Conservation (phyloP, 2,113 vertebrate genomes). For the Arvicanthis niloticus region DNA sequence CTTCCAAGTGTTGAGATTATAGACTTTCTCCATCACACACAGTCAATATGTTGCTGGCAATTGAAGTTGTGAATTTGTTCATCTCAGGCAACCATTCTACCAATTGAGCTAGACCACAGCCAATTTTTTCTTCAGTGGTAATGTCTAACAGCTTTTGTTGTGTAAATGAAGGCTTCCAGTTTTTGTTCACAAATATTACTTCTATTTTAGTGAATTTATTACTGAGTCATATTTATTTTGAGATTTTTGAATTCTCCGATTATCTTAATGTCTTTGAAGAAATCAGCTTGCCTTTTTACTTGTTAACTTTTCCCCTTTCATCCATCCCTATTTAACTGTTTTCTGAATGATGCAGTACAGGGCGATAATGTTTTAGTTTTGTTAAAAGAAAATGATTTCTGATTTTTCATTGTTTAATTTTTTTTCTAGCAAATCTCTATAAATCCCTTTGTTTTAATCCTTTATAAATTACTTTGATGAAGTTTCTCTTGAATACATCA, state of each 20-base stretch:
- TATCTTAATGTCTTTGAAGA: not conserved
- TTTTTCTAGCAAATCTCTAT: not conserved
- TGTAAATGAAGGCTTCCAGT: not conserved
- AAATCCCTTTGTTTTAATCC: slow-evolving; percentile 28
- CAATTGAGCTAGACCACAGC: not conserved
- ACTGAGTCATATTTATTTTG: not conserved
- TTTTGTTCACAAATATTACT: not conserved
- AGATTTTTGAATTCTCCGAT: not conserved
- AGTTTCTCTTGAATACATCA: not conserved
- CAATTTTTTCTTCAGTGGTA: not conserved
- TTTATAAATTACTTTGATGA: slow-evolving; percentile 32
- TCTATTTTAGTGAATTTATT: slow-evolving; percentile 6
- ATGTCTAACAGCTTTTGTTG: not conserved
- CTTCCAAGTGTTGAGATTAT: not conserved
- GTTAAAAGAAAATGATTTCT: not conserved
- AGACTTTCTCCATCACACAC: not conserved
- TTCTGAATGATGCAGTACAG: not conserved
- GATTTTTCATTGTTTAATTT: not conserved
- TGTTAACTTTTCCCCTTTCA: not conserved
- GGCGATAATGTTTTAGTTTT: not conserved
- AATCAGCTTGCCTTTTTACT: not conserved
- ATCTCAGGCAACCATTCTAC: not conserved
- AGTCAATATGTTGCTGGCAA: too few species aligned
- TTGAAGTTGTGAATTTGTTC: not conserved
- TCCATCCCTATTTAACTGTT: not conserved